phyloP scores from a whole-genome alignment of 2,888 invertebrate species.

The Rhopalosiphum nymphaeae region DNA sequence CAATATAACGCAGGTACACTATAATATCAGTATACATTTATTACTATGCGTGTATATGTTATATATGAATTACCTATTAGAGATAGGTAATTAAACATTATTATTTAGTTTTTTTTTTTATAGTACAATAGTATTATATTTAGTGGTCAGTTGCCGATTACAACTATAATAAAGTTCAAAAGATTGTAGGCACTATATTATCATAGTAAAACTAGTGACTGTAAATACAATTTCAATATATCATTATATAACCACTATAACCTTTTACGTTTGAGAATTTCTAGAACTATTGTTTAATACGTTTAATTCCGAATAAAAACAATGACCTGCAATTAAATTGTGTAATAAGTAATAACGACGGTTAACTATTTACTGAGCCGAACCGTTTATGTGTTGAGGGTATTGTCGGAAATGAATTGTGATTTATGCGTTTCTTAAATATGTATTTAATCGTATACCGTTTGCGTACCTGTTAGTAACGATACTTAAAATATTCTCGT shows the following conservation, averaged over 20 bases:
- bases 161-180: background rate
- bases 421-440: background rate
- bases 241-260: background rate
- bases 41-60: background rate
- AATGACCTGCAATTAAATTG: background rate
- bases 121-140: background rate
- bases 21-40: background rate
- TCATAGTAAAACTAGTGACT: background rate
- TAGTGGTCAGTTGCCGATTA: background rate
- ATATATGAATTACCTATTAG: background rate
- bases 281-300: background rate
- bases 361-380: background rate
- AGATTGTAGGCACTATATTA: background rate
- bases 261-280: background rate
- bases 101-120: background rate
- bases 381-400: background rate
- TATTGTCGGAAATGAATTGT: background rate
- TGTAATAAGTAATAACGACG: constrained; percentile 7
- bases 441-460: background rate
- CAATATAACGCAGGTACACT: background rate
- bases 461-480: background rate
- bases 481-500: background rate
- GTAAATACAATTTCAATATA: background rate
- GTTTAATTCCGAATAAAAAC: background rate
- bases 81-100: background rate